Percentiles rank a stretch among this genome's conserved stretches.
phyloP scores from a whole-genome alignment of 2,113 vertebrate genomes.

The Lichenostomus cassidix region DNA sequence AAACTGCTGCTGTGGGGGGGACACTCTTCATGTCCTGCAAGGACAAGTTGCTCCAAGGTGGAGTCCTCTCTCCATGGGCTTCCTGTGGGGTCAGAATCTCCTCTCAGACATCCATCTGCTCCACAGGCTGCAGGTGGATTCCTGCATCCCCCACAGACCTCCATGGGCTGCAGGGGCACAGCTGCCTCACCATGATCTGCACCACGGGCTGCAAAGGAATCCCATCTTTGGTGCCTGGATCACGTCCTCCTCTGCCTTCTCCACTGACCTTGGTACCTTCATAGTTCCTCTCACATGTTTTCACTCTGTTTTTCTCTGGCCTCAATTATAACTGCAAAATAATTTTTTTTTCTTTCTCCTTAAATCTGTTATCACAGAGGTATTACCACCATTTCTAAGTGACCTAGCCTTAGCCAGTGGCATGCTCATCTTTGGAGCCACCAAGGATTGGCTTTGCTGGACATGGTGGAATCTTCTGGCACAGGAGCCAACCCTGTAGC shows the following conservation, averaged over 20 bases:
- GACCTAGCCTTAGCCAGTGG: neutral
- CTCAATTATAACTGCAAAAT: neutral
- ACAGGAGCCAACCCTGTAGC: neutral
- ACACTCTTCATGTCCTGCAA: accelerated
- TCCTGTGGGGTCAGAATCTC: neutral
- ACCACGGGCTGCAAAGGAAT: neutral
- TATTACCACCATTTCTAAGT: neutral
- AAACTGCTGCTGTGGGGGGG: neutral
- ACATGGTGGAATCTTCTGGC: neutral
- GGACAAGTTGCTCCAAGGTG: neutral
- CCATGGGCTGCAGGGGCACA: neutral
- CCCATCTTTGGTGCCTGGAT: neutral
- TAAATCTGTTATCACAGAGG: too few species aligned
- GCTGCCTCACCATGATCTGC: neutral
- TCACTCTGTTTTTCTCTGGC: neutral
- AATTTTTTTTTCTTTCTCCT: neutral
- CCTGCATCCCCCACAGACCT: neutral
- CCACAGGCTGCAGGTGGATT: neutral
- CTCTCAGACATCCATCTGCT: neutral
- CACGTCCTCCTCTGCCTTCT: neutral
- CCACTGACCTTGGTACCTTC: neutral
- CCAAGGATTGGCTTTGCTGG: neutral
- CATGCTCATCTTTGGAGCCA: neutral
- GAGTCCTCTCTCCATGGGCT: neutral
- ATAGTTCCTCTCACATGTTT: neutral